Percentiles rank a stretch among this genome's conserved stretches.
Conservation (phyloP, 2,888 invertebrate species). For the Caenorhabditis parvicauda region DNA sequence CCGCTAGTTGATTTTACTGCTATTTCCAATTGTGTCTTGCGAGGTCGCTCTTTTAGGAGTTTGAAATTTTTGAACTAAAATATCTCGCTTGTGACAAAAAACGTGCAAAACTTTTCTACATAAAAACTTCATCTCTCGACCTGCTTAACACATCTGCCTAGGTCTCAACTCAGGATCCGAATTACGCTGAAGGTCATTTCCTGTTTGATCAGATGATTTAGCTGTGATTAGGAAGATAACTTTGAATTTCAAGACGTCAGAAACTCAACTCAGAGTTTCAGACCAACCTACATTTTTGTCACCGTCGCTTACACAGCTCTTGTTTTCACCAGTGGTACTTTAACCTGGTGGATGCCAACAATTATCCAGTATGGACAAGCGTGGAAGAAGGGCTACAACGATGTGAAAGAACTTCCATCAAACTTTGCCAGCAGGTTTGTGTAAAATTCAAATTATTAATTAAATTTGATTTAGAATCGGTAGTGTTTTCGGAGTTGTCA, state of each 20-base stretch:
- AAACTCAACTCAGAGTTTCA: constrained; percentile 34
- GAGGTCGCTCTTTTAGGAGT: too few species aligned
- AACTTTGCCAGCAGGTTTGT: neutral
- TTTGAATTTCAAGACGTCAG: too few species aligned
- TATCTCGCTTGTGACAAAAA: too few species aligned
- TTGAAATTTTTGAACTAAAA: too few species aligned
- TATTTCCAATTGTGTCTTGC: too few species aligned
- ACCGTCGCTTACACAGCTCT: constrained; percentile 94
- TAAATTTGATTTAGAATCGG: constrained; percentile 62
- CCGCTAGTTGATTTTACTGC: too few species aligned
- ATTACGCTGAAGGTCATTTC: too few species aligned
- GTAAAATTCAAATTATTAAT: neutral
- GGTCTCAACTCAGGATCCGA: too few species aligned
- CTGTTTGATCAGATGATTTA: neutral
- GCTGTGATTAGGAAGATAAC: too few species aligned
- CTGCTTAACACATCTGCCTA: too few species aligned
- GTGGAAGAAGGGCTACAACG: constrained; percentile 22
- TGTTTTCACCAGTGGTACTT: constrained; percentile 87
- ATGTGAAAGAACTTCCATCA: constrained; percentile 10
- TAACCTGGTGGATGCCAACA: constrained; percentile 69
- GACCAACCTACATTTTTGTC: constrained; percentile 87
- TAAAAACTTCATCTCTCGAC: too few species aligned
- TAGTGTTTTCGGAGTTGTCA: constrained; percentile 87
- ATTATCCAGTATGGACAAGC: constrained; percentile 43
- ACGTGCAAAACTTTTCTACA: too few species aligned